Percentiles rank a stretch among this genome's conserved stretches.
These are phyloP conservation scores for Triplophysa siluroides DNA, from an alignment of 2,113 vertebrate species.

Conservation along the genomic window DNA sequence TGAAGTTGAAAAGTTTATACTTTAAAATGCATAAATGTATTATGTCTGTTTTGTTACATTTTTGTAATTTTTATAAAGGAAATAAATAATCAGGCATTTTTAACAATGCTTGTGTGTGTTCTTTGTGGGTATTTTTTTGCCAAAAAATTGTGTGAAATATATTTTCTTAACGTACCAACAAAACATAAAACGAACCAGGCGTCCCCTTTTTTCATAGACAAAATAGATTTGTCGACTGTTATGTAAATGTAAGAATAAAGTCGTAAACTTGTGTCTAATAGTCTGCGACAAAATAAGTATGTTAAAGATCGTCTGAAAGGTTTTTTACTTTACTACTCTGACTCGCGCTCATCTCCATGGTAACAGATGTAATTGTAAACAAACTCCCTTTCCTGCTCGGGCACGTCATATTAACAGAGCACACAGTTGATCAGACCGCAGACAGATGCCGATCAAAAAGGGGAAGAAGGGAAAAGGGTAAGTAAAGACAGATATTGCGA, in stretches of 20 bases:
- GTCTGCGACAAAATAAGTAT: too few species aligned
- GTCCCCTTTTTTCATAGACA: too few species aligned
- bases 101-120: neutral
- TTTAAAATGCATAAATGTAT: too few species aligned
- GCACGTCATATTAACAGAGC: neutral
- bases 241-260: too few species aligned
- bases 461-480: constrained; percentile 67
- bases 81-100: constrained; percentile 26
- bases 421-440: neutral
- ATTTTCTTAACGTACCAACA: too few species aligned
- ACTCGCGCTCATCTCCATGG: constrained; percentile 45
- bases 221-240: too few species aligned
- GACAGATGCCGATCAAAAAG: constrained; percentile 72
- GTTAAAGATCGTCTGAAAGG: too few species aligned
- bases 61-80: neutral
- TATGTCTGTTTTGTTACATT: constrained; percentile 2
- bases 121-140: neutral
- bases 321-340: too few species aligned
- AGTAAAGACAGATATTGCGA: neutral
- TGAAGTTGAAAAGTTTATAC: neutral
- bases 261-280: too few species aligned
- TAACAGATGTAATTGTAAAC: constrained; percentile 34
- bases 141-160: neutral
- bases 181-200: too few species aligned
- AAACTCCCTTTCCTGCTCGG: neutral